Evolutionary conservation across 2,888 invertebrate genomes (phyloP).

Genomic region (Polia nebulosa): DNA sequence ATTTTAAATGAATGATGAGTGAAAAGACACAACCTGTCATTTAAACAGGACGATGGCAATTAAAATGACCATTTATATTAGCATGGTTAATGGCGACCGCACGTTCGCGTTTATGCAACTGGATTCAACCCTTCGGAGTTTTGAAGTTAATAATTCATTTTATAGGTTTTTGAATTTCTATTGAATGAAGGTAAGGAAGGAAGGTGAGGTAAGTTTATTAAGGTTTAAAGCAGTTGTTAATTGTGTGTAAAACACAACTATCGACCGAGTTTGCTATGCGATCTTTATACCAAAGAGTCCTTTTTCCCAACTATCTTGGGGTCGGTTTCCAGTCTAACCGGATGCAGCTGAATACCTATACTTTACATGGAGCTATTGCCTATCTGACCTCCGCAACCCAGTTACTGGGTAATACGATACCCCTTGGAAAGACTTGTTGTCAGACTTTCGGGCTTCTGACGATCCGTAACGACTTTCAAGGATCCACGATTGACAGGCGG

Average conservation of each 20-base stretch:
- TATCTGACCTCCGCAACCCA: no score
- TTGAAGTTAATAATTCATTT: not conserved
- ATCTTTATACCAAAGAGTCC: no score
- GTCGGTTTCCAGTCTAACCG: no score
- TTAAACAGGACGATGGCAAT: conserved; percentile 50
- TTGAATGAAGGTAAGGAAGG: not conserved
- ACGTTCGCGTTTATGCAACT: conserved; percentile 1
- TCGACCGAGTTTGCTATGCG: not conserved
- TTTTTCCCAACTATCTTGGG: no score
- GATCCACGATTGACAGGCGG: no score
- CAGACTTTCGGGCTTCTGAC: no score
- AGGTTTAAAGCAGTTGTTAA: no score
- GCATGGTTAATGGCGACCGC: conserved; percentile 45
- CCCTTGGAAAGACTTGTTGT: no score
- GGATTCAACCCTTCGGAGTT: not conserved
- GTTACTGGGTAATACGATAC: no score
- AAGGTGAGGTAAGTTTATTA: not conserved
- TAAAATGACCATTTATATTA: conserved; percentile 51
- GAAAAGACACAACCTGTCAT: conserved; percentile 28
- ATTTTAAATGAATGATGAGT: conserved; percentile 33
- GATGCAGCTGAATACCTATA: no score
- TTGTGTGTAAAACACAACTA: not conserved
- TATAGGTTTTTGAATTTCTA: not conserved
- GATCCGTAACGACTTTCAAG: no score
- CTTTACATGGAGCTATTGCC: no score